Evolutionary conservation across 2,113 vertebrate genomes (phyloP).

Genomic region (Trichechus manatus): DNA sequence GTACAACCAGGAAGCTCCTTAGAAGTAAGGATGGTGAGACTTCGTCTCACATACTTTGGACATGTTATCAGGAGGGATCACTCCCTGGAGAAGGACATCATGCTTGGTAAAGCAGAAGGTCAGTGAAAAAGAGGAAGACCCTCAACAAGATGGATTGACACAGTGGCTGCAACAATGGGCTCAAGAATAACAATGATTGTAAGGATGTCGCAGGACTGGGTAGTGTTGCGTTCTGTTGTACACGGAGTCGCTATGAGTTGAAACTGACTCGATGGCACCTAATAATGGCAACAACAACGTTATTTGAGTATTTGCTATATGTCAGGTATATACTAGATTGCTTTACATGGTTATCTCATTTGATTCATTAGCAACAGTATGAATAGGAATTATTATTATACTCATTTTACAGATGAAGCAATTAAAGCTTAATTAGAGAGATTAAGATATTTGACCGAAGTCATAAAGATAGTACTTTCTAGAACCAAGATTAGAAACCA

Average conservation of each 20-base stretch:
- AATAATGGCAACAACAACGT: too few relatives aligned
- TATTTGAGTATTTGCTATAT: neutral
- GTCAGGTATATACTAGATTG: neutral
- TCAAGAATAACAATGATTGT: neutral
- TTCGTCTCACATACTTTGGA: neutral
- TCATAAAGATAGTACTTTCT: neutral
- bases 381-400: neutral
- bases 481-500: neutral
- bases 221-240: neutral
- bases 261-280: too few relatives aligned
- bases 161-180: neutral
- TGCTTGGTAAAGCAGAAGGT: neutral
- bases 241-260: too few relatives aligned
- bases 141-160: neutral
- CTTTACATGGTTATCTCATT: neutral
- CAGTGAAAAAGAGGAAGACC: neutral
- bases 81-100: neutral
- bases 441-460: neutral
- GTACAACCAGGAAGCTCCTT: too few relatives aligned
- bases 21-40: too few relatives aligned
- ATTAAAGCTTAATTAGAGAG: neutral
- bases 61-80: neutral
- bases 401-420: too few relatives aligned
- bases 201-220: neutral
- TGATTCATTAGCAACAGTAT: neutral